Base-by-base conservation (phyloP, 2,113 vertebrate species). In the Panthera leo region DNA sequence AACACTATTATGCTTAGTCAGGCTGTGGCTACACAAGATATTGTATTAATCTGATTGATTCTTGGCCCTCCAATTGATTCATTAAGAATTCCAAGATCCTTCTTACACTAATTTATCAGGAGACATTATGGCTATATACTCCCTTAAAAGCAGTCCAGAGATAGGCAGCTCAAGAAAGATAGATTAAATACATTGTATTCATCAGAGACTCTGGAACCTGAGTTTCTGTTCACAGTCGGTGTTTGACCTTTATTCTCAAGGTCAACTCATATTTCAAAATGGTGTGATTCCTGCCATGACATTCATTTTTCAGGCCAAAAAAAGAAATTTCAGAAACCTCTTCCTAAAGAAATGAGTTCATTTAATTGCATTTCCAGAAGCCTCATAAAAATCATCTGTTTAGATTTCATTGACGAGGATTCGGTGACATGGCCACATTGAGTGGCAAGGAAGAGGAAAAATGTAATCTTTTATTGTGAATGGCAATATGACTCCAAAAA, bases 1-100 rank as follows among this genome's bases (percentile, higher is more conserved):
- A 80, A 93, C 53, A 42, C 8, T 53, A 18, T 58, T 61, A 31
- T 67, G 19, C 21, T 89, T 89, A 76, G 21, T 89, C 21, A 34
- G 18, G 31, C 7, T 93, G 8, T 83, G 10, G 1, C 42, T 36
- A 63, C 7, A 70, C 19, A 45, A 23, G 45, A 18, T 63, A 34
- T 61, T 92, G 68, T 86, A 27, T 68, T 90, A 76, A 86, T 51
- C 34, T 88, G 13, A n/a, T 36, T 18, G 6, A 84, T 75, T 95
- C 19, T 25, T 79, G 93, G n/a, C 95, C 8, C 3, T 61, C 14
- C 21, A 21, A 5, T 14, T 55, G 4, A 29, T 97, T 23, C 39
- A 42, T 48, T 91, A 31, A 9, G 73, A 79, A 91, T 85, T n/a
- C 51, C 9, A 92, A 31, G 0, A 73, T 55, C 3, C 5, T 51